Evolutionary conservation across 2,113 vertebrate species (phyloP).

Genomic region (Neogobius melanostomus): DNA sequence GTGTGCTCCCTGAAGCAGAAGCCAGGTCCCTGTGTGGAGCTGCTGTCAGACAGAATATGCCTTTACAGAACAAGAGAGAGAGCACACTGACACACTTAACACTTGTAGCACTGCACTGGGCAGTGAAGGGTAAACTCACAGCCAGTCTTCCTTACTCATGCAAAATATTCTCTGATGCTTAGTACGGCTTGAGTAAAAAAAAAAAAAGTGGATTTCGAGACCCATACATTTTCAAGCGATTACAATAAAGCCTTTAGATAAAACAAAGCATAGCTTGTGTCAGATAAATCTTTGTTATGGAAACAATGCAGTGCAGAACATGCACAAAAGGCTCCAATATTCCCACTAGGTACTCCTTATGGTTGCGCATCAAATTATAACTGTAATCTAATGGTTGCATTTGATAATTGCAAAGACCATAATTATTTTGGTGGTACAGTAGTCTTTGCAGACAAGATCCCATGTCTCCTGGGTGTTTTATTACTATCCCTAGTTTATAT

Average conservation of each 20-base stretch:
- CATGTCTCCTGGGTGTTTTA: too few relatives aligned
- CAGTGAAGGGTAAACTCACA: conserved; percentile 5
- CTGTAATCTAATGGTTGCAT: too few relatives aligned
- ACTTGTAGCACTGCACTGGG: conserved; percentile 7
- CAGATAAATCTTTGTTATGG: not conserved
- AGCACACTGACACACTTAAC: not conserved
- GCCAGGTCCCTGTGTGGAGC: not conserved
- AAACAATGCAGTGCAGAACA: not conserved
- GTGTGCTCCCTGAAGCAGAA: not conserved
- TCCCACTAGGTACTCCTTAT: too few relatives aligned
- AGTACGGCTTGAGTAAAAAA: conserved; percentile 8
- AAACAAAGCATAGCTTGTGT: not conserved
- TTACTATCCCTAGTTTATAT: too few relatives aligned
- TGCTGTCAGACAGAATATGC: conserved; percentile 15
- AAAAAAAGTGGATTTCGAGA: not conserved
- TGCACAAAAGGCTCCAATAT: too few relatives aligned
- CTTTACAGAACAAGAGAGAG: not conserved
- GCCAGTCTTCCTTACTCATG: conserved; percentile 7
- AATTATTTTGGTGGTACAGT: too few relatives aligned
- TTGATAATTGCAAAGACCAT: too few relatives aligned
- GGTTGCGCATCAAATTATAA: too few relatives aligned
- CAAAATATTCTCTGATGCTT: conserved; percentile 20
- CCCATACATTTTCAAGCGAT: not conserved
- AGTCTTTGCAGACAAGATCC: too few relatives aligned
- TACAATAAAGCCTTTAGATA: not conserved